phyloP scores from a whole-genome alignment of 2,797 vertebrate genomes.

The Gymnothorax reevesii region DNA sequence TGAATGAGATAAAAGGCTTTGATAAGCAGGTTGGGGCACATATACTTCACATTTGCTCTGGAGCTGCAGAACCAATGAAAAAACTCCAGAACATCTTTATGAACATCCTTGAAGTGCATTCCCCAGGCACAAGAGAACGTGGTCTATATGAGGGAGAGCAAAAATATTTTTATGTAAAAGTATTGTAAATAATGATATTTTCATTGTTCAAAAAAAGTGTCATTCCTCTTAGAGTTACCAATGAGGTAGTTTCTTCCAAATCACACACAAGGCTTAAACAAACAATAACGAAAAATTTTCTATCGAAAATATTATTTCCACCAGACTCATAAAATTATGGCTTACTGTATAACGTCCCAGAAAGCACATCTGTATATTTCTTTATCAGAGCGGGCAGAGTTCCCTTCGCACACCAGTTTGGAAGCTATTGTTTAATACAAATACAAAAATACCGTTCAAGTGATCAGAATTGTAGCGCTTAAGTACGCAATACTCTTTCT shows the following conservation, averaged over 20 bases:
- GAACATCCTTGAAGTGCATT: conserved; percentile 18
- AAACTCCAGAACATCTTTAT: conserved; percentile 23
- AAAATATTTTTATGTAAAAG: not conserved
- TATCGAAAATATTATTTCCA: not conserved
- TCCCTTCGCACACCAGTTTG: not conserved
- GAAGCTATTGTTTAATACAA: conserved; percentile 17
- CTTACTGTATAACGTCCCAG: not conserved
- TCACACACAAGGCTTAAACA: not conserved
- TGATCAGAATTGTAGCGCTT: not conserved
- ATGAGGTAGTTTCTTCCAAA: not conserved
- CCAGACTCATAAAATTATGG: not conserved
- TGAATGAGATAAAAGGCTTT: conserved; percentile 26
- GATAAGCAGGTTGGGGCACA: conserved; percentile 17
- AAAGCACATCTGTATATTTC: not conserved
- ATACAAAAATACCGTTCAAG: conserved; percentile 1
- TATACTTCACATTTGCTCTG: not conserved
- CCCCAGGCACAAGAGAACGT: not conserved
- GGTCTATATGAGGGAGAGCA: not conserved
- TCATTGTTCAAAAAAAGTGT: too few species aligned
- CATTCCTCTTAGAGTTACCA: not conserved
- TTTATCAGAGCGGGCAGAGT: not conserved
- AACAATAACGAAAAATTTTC: not conserved
- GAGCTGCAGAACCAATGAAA: conserved; percentile 10
- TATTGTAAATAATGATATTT: too few species aligned
- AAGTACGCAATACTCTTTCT: conserved; percentile 1